phyloP scores from a whole-genome alignment of 2,113 vertebrate species.

The Eira barbara region DNA sequence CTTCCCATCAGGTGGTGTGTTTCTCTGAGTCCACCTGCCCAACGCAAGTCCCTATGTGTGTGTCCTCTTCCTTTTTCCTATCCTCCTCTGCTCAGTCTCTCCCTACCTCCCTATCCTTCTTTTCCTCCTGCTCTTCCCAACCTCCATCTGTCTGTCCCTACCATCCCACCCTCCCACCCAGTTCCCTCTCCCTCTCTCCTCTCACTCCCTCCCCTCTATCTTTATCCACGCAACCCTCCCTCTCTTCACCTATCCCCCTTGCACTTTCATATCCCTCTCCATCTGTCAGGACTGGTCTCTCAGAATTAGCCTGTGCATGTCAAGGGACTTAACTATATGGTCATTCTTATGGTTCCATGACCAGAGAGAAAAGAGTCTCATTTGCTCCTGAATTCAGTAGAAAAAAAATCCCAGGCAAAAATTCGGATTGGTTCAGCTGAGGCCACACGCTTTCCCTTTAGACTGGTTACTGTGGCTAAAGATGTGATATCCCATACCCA shows the following conservation, averaged over 20 bases:
- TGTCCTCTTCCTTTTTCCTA: neutral
- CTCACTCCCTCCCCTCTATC: neutral
- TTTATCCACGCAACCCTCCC: neutral
- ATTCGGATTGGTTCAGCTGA: neutral
- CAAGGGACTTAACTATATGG: neutral
- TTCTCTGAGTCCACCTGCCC: accelerated
- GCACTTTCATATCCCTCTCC: neutral
- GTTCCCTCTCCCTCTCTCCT: neutral
- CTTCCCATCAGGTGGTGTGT: neutral
- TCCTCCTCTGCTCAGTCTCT: too few species aligned
- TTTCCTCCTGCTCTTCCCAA: neutral
- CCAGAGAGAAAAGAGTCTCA: neutral
- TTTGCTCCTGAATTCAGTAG: neutral
- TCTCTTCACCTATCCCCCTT: neutral
- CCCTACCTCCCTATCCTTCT: neutral
- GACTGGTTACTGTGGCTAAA: neutral
- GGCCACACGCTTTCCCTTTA: neutral
- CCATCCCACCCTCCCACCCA: too few species aligned
- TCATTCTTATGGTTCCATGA: neutral
- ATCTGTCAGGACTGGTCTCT: neutral
- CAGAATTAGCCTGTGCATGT: neutral
- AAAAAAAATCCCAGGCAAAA: neutral
- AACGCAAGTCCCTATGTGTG: accelerated
- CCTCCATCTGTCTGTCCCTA: neutral
- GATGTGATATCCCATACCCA: neutral